Percentiles rank a stretch among this genome's conserved stretches.
Evolutionary conservation across 2,113 vertebrate genomes (phyloP).

Genomic region (Boleophthalmus pectinirostris): DNA sequence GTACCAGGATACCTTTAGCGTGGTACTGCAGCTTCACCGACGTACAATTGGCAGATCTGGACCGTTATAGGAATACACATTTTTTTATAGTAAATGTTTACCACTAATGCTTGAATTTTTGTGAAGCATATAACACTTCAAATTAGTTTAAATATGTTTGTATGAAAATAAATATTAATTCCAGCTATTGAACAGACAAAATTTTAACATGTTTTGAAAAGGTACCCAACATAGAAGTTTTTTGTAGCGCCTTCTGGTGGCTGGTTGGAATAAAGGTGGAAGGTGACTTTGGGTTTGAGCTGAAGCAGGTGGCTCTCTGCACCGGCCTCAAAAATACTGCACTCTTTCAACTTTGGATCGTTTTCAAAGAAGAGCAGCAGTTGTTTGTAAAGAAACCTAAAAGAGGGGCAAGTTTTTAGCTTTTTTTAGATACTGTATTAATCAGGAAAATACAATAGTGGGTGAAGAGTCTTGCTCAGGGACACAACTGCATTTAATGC

Average conservation of each 20-base stretch:
- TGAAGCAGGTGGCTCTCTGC: slow-evolving; percentile 68
- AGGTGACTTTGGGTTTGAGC: slow-evolving; percentile 80
- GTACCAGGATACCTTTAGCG: slow-evolving; percentile 69
- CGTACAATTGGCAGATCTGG: background rate
- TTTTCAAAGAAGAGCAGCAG: slow-evolving; percentile 78
- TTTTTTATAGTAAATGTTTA: background rate
- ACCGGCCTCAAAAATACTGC: slow-evolving; percentile 76
- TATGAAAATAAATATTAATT: too few species aligned
- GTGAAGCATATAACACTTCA: too few species aligned
- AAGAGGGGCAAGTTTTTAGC: slow-evolving; percentile 9
- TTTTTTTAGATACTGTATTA: too few species aligned
- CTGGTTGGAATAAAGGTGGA: slow-evolving; percentile 85
- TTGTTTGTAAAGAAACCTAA: slow-evolving; percentile 87
- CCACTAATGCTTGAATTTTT: too few species aligned
- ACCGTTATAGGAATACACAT: background rate
- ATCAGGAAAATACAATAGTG: too few species aligned
- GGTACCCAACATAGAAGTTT: slow-evolving; percentile 63
- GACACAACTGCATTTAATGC: background rate
- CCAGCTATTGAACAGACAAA: too few species aligned
- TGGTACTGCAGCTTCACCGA: slow-evolving; percentile 76
- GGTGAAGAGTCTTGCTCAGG: too few species aligned
- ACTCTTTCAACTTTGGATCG: slow-evolving; percentile 67
- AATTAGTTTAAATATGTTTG: too few species aligned
- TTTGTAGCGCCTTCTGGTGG: slow-evolving; percentile 74
- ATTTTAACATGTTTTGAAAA: background rate